Percentiles rank a stretch among this genome's conserved stretches.
Conservation (phyloP, 2,888 invertebrate genomes). For the Apoderus coryli region DNA sequence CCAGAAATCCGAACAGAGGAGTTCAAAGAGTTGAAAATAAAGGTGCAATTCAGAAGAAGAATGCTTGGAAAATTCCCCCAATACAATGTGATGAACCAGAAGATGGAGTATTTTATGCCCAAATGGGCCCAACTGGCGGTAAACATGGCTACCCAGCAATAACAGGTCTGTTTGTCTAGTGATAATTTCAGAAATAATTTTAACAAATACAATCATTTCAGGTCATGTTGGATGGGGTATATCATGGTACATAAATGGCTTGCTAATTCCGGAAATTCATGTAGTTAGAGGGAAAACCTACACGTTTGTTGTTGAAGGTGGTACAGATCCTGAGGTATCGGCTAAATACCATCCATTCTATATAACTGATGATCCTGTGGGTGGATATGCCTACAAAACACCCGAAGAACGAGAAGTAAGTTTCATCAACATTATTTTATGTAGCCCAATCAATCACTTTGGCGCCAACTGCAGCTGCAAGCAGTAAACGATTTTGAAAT, state of each 20-base stretch:
- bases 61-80: slow-evolving; percentile 76
- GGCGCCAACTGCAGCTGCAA: no score
- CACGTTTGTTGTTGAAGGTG: slow-evolving; percentile 80
- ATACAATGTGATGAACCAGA: slow-evolving; percentile 82
- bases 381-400: slow-evolving; percentile 74
- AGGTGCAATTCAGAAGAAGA: no score
- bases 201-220: slow-evolving; percentile 25
- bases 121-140: slow-evolving; percentile 87
- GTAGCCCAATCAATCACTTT: no score
- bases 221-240: slow-evolving; percentile 91
- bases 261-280: slow-evolving; percentile 81
- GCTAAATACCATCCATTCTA: slow-evolving; percentile 87
- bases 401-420: slow-evolving; percentile 65
- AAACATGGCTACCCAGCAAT: slow-evolving; percentile 81
- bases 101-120: slow-evolving; percentile 83
- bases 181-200: slow-evolving; percentile 1
- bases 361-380: slow-evolving; percentile 84
- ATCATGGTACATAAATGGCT: slow-evolving; percentile 87
- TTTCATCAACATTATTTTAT: no score
- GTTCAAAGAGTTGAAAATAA: slow-evolving; percentile 21
- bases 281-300: slow-evolving; percentile 77
- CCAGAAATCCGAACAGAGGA: slow-evolving; percentile 17
- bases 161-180: slow-evolving; percentile 43
- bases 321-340: slow-evolving; percentile 59
- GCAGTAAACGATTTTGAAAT: no score